Conservation (phyloP, 1,140 invertebrate genomes). For the Hypothenemus hampei region DNA sequence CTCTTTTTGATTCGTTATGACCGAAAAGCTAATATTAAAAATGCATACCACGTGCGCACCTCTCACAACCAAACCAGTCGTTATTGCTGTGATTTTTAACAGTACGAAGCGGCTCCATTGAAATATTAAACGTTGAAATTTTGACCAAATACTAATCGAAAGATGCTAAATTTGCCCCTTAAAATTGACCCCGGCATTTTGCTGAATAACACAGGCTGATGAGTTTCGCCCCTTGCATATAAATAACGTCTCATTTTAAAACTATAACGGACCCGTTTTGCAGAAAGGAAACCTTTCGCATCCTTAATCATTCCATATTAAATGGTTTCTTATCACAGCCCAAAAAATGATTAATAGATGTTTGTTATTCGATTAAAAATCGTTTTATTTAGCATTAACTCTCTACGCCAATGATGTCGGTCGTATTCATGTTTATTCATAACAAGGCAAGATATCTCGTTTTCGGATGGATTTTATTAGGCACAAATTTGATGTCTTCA, state of each 20-base stretch:
- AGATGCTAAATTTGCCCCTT: constrained; percentile 10
- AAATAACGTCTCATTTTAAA: constrained; percentile 11
- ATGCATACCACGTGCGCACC: constrained; percentile 2
- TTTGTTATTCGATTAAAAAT: no score
- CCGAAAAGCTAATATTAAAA: constrained; percentile 1
- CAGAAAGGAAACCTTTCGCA: constrained; percentile 15
- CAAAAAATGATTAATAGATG: no score
- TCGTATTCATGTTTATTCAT: not conserved
- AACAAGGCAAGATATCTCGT: no score
- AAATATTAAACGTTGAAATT: constrained; percentile 14
- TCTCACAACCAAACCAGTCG: not conserved
- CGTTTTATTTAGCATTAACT: no score
- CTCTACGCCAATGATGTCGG: no score
- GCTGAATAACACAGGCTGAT: constrained; percentile 16
- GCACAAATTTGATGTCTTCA: constrained; percentile 11
- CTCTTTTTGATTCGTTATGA: no score
- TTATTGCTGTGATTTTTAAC: not conserved
- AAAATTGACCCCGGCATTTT: constrained; percentile 5
- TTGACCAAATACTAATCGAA: constrained; percentile 3
- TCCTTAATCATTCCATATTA: no score
- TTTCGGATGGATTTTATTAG: constrained; percentile 1
- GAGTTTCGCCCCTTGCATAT: constrained; percentile 15
- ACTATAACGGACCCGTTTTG: constrained; percentile 2
- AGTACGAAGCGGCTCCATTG: not conserved
- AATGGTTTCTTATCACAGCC: no score